Evolutionary conservation across 2,797 vertebrate genomes (phyloP).

Genomic region (Sphaeramia orbicularis): DNA sequence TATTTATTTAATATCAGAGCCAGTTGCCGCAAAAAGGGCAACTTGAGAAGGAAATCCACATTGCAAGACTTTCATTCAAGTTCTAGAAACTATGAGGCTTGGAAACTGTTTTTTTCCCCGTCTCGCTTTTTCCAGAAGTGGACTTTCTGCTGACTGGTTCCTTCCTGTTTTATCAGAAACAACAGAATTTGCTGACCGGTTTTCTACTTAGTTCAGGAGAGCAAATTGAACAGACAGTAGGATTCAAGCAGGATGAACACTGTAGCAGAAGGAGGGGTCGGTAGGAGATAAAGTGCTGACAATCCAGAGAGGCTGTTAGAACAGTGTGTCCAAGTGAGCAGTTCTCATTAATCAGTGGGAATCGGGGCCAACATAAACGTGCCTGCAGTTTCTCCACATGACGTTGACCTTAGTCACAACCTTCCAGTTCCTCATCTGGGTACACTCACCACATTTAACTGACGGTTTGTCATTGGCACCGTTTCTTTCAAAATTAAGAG

Average conservation of each 20-base stretch:
- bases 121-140: conserved; percentile 56
- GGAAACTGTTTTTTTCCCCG: conserved; percentile 43
- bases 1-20: no score
- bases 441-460: background rate
- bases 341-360: conserved; percentile 45
- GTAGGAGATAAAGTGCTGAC: conserved; percentile 78
- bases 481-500: background rate
- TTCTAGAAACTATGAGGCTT: conserved; percentile 41
- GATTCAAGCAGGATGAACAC: conserved; percentile 62
- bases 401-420: conserved; percentile 19
- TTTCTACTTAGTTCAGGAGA: conserved; percentile 34
- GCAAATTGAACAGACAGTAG: conserved; percentile 56
- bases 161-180: conserved; percentile 73
- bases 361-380: conserved; percentile 64
- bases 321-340: conserved; percentile 40
- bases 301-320: conserved; percentile 27
- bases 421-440: background rate
- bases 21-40: no score
- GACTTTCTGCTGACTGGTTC: conserved; percentile 79
- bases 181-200: conserved; percentile 54
- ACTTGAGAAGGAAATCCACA: no score
- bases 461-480: background rate
- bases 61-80: conserved; percentile 13
- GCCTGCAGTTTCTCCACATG: background rate
- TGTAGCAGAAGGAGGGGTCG: conserved; percentile 32